These are phyloP conservation scores for Cheirogaleus major DNA, from an alignment of 2,797 vertebrate genomes.

Conservation along the genomic window DNA sequence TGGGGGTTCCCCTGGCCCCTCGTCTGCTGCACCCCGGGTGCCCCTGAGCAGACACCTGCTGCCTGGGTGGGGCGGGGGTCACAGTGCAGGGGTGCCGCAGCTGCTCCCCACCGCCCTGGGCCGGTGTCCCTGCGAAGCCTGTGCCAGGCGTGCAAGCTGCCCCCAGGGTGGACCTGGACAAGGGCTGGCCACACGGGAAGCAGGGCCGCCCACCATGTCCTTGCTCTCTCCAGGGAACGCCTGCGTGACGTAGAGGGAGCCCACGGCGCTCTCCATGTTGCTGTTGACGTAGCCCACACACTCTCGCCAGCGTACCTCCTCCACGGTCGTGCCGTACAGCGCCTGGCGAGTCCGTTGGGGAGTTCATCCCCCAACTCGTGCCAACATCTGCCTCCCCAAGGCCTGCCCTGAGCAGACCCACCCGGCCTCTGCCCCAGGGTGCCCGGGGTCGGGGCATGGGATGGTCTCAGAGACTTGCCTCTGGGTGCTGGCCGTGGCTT, in stretches of 20 bases:
- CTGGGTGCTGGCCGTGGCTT: neutral
- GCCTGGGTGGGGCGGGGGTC: neutral
- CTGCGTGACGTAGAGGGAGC: conserved; percentile 94
- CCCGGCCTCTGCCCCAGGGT: neutral
- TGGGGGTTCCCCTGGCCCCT: neutral
- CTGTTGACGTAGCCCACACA: conserved; percentile 96
- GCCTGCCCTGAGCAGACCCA: neutral
- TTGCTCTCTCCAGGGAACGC: conserved; percentile 96
- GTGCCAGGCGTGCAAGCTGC: neutral
- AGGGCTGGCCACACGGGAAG: neutral
- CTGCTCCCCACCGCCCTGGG: neutral
- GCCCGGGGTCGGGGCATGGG: rapidly evolving
- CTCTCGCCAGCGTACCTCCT: conserved; percentile 96
- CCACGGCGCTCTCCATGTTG: conserved; percentile 97
- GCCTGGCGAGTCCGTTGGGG: conserved; percentile 82
- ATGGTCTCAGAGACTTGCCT: neutral
- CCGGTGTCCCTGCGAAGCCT: neutral
- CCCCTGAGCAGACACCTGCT: rapidly evolving
- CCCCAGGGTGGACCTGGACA: neutral
- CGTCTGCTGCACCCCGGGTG: neutral
- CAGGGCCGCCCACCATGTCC: conserved; percentile 89
- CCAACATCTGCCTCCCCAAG: neutral
- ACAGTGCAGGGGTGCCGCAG: no score
- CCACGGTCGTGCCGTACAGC: conserved; percentile 94
- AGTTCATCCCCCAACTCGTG: rapidly evolving